Percentiles rank a stretch among this genome's conserved stretches.
Conservation (phyloP, 2,888 invertebrate species). For the Amiota minor region DNA sequence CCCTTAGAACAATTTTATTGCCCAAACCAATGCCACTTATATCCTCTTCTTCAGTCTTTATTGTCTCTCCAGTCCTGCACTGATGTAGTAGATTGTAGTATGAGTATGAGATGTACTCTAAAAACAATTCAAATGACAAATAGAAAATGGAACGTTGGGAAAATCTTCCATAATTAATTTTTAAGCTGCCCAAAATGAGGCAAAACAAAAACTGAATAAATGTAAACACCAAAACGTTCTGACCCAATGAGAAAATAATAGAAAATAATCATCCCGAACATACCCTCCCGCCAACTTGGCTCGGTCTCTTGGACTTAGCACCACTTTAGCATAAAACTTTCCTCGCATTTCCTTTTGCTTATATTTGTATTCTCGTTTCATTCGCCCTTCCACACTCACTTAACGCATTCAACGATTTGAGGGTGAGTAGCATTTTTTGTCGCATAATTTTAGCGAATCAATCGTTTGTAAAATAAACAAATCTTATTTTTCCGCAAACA, state of each 20-base stretch:
- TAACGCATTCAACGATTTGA: constrained; percentile 61
- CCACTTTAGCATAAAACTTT: constrained; percentile 15
- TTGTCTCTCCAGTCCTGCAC: too few species aligned
- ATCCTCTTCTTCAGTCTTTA: background rate
- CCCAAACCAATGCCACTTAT: too few species aligned
- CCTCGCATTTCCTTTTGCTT: background rate
- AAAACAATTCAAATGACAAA: constrained; percentile 25
- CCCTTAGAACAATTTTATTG: too few species aligned
- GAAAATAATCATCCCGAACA: constrained; percentile 26
- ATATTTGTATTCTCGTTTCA: background rate
- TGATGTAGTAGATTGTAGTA: too few species aligned
- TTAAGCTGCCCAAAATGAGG: constrained; percentile 65
- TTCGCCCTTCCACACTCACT: constrained; percentile 22
- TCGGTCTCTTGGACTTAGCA: background rate
- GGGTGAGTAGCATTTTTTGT: background rate
- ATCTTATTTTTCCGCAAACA: constrained; percentile 68
- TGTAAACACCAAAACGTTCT: constrained; percentile 21
- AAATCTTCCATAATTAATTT: constrained; percentile 62
- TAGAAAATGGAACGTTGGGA: constrained; percentile 28
- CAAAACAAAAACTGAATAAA: constrained; percentile 46
- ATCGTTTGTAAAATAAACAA: constrained; percentile 68
- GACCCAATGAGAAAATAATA: constrained; percentile 2
- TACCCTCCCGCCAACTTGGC: background rate
- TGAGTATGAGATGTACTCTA: background rate
- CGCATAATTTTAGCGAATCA: constrained; percentile 50